Percentiles rank a stretch among this genome's conserved stretches.
Evolutionary conservation across 2,888 invertebrate species (phyloP).

Genomic region (Dynastes grantii): DNA sequence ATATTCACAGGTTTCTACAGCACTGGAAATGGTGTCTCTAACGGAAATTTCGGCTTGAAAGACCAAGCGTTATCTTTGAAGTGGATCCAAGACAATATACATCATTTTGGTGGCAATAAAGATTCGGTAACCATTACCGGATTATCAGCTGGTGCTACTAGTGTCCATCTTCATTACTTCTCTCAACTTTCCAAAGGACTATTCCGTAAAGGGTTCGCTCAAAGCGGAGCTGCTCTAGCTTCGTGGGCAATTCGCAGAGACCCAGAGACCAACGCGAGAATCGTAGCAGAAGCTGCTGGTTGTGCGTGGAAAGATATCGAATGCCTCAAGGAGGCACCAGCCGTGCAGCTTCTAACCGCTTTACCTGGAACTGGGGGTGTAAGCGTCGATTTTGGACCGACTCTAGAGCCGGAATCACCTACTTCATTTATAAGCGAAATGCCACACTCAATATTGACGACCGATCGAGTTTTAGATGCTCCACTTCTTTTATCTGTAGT

Average conservation of each 20-base stretch:
- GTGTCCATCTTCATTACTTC: conserved; percentile 80
- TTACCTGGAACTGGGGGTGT: not conserved
- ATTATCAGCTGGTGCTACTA: conserved; percentile 80
- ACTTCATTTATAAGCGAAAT: conserved; percentile 16
- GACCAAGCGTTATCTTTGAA: conserved; percentile 79
- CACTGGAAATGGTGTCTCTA: conserved; percentile 75
- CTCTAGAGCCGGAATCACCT: conserved; percentile 61
- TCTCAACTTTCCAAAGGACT: not conserved
- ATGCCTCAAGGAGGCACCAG: not conserved
- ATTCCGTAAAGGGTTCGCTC: conserved; percentile 18
- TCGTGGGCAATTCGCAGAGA: conserved; percentile 17
- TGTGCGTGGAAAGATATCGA: not conserved
- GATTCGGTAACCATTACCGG: conserved; percentile 78
- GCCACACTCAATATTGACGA: conserved; percentile 3
- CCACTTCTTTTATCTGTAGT: conserved; percentile 43
- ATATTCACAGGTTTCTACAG: conserved; percentile 77
- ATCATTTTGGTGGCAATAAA: conserved; percentile 79
- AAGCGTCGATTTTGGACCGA: conserved; percentile 9
- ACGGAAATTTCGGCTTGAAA: conserved; percentile 81
- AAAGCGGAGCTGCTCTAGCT: conserved; percentile 9
- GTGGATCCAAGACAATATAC: conserved; percentile 79
- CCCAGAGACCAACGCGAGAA: not conserved
- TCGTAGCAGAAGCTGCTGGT: not conserved
- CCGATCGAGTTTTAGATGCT: not conserved
- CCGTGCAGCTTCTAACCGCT: not conserved